These are phyloP conservation scores for Oxyteleia sp. DNA, from an alignment of 2,888 invertebrate genomes.

Conservation along the genomic window DNA sequence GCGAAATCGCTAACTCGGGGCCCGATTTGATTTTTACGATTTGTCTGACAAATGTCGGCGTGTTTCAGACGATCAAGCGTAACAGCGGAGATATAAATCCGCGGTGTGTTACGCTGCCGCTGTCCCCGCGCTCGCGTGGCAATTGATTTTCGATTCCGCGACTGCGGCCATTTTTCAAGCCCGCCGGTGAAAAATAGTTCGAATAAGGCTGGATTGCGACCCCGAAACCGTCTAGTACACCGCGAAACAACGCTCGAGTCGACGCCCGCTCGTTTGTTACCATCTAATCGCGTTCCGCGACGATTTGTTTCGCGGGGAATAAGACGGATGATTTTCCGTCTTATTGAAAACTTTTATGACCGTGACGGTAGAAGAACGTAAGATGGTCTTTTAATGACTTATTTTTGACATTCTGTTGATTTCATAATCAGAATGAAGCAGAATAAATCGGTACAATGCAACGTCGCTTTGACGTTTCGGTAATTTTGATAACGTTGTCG, in stretches of 20 bases:
- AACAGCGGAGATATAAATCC: conserved; percentile 27
- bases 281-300: conserved; percentile 49
- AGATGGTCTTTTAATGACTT: too few relatives aligned
- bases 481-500: too few relatives aligned
- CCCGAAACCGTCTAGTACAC: conserved; percentile 40
- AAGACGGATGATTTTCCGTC: conserved; percentile 37
- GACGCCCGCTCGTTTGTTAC: conserved; percentile 63
- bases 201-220: conserved; percentile 79
- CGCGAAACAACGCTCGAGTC: conserved; percentile 43
- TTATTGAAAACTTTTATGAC: conserved; percentile 29
- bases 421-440: too few relatives aligned
- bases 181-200: conserved; percentile 83
- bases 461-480: too few relatives aligned
- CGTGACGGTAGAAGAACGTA: not conserved
- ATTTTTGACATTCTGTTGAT: too few relatives aligned
- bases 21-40: conserved; percentile 1
- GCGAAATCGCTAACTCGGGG: too few relatives aligned
- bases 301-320: conserved; percentile 51
- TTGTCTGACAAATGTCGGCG: conserved; percentile 36
- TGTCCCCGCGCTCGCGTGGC: conserved; percentile 71
- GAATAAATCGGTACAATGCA: too few relatives aligned
- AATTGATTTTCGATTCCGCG: conserved; percentile 86
- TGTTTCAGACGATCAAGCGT: conserved; percentile 49
- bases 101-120: conserved; percentile 10
- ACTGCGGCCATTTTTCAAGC: conserved; percentile 84